phyloP scores from a whole-genome alignment of 2,888 invertebrate genomes.

The Drosophila borealis region DNA sequence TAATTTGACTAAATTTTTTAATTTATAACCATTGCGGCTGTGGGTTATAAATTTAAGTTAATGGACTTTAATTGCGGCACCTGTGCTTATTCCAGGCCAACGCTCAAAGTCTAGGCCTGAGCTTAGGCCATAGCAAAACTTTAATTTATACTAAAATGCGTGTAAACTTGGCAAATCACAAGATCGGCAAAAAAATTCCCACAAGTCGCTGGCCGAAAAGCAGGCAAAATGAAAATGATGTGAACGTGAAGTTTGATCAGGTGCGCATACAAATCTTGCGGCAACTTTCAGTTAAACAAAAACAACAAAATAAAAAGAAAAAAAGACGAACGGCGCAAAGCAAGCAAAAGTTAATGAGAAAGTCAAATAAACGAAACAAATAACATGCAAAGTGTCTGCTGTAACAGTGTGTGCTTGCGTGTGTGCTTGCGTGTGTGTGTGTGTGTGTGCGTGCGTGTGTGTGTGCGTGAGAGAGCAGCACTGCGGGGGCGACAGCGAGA shows the following conservation, averaged over 20 bases:
- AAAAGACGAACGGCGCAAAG: constrained; percentile 47
- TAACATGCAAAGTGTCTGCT: constrained; percentile 70
- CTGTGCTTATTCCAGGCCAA: constrained; percentile 22
- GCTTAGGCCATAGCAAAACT: constrained; percentile 6
- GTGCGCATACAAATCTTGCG: constrained; percentile 77
- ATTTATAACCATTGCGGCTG: constrained; percentile 65
- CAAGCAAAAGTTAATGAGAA: constrained; percentile 80
- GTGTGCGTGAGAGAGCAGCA: background rate
- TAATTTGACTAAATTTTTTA: constrained; percentile 75
- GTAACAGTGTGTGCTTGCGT: constrained; percentile 33
- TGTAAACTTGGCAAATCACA: constrained; percentile 61
- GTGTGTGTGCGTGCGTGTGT: constrained; percentile 14
- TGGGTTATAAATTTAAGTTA: constrained; percentile 68
- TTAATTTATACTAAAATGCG: constrained; percentile 13
- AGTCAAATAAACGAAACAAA: constrained; percentile 79
- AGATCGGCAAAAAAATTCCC: constrained; percentile 67
- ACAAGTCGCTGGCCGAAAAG: constrained; percentile 54
- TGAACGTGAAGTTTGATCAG: constrained; percentile 78
- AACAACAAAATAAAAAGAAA: constrained; percentile 22
- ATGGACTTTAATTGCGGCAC: constrained; percentile 71
- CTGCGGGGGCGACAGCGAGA: constrained; percentile 25
- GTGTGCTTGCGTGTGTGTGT: constrained; percentile 18
- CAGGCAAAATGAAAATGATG: constrained; percentile 70
- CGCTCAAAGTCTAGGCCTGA: constrained; percentile 42
- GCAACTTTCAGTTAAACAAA: constrained; percentile 74